Base-by-base conservation (phyloP, 2,113 vertebrate genomes). In the Perca fluviatilis region DNA sequence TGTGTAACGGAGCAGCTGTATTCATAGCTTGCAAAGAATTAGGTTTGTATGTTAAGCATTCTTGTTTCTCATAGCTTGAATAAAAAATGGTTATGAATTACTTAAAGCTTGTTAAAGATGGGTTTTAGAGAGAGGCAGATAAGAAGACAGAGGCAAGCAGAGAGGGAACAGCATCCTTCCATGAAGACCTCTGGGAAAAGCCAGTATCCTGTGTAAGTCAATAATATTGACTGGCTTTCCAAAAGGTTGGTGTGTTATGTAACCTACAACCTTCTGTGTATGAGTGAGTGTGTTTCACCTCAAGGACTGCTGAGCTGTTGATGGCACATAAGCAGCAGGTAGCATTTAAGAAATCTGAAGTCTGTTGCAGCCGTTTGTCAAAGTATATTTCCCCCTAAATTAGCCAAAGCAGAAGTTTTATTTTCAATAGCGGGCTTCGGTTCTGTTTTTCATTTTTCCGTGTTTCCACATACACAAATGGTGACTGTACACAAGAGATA, bases 151-250 rank as follows among this genome's bases (percentile, higher is more conserved):
- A 65, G 40, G 12, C 56, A n/a, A 66, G 30, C 18, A 40, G 71
- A 77, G 18, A n/a, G 15, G 18, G 51, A 85, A 63, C n/a, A 50
- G 66, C 71, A 83, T 61, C 64, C 75, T 82, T 76, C 65, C 33
- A 63, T 63, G 49, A 81, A 74, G 83, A 73, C 82, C 74, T 69
- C 56, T 51, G 74, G 74, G 82, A 90, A 76, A 80, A 79, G 50
- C 60, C 65, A 13, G 81, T 77, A 85, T 93, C 87, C 80, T 70
- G 75, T 54, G 63, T 6, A 1, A 25, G 50, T 92, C 92, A 69
- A 93, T 94, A 91, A 80, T 93, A 93, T 94, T 74, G 91, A 93
- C 57, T 19, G 43, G 69, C 5, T n/a, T 64, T 91, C 77, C 79
- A 88, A 83, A 74, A 72, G 78, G 86, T 63, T 16, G 1, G 64